These are phyloP conservation scores for Philantomba maxwellii DNA, from an alignment of 2,113 vertebrate species.

Conservation along the genomic window DNA sequence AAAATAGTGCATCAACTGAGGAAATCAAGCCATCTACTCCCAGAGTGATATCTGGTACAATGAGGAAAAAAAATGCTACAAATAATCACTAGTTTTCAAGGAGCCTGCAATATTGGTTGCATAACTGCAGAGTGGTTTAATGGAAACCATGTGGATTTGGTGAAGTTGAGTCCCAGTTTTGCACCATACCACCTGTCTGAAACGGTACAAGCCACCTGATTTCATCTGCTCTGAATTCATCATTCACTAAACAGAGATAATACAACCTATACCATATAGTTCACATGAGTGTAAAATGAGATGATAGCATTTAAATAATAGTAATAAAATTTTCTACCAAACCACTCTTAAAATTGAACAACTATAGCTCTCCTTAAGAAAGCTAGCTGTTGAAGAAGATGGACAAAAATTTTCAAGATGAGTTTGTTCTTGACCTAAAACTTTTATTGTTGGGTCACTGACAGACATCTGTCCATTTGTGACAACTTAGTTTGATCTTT, in stretches of 20 bases:
- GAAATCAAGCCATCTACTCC: background rate
- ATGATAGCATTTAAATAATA: background rate
- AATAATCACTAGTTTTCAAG: constrained; percentile 8
- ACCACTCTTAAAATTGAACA: background rate
- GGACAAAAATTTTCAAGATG: background rate
- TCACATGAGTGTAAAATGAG: background rate
- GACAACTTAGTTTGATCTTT: background rate
- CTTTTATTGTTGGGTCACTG: background rate
- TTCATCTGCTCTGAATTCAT: background rate
- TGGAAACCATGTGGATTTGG: background rate
- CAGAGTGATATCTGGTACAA: background rate
- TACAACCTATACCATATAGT: background rate
- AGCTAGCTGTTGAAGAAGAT: background rate
- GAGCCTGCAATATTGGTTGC: background rate
- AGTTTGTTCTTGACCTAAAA: background rate
- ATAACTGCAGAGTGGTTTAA: background rate
- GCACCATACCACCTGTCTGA: background rate
- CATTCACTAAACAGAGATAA: background rate
- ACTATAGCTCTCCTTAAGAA: background rate
- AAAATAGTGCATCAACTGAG: background rate
- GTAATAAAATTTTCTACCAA: background rate
- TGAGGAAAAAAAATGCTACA: background rate
- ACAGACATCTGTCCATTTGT: background rate
- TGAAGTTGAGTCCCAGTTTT: background rate
- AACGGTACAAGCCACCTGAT: background rate